These are phyloP conservation scores for Proteles cristata DNA, from an alignment of 2,113 vertebrate genomes.

Conservation along the genomic window DNA sequence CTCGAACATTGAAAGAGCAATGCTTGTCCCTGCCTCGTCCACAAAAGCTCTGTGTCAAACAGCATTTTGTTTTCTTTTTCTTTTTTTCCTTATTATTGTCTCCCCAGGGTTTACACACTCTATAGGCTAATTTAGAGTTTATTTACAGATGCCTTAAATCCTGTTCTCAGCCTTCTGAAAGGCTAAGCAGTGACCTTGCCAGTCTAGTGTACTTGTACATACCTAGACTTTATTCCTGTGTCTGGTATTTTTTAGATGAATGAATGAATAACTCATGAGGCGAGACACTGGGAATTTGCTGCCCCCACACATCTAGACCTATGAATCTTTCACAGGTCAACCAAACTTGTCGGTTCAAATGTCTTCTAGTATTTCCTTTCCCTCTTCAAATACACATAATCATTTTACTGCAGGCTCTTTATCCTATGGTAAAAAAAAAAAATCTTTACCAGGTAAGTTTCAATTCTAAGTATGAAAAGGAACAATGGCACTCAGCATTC, in stretches of 20 bases:
- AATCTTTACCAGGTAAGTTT: slow-evolving; percentile 10
- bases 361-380: neutral
- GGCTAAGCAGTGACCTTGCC: neutral
- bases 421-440: neutral
- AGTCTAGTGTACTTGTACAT: neutral
- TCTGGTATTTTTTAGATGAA: neutral
- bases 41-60: neutral
- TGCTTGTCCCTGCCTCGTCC: neutral
- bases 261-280: neutral
- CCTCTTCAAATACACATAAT: neutral
- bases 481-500: neutral
- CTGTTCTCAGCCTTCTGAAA: neutral
- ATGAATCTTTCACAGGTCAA: neutral
- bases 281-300: neutral
- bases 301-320: neutral
- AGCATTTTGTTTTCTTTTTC: neutral
- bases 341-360: neutral
- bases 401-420: neutral
- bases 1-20: neutral
- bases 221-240: neutral
- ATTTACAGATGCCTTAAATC: neutral
- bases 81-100: neutral
- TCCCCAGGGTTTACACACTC: neutral
- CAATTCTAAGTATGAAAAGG: neutral
- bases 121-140: neutral